Evolutionary conservation across 1,140 invertebrate genomes (phyloP).

Genomic region (Xylocopa sonorina): DNA sequence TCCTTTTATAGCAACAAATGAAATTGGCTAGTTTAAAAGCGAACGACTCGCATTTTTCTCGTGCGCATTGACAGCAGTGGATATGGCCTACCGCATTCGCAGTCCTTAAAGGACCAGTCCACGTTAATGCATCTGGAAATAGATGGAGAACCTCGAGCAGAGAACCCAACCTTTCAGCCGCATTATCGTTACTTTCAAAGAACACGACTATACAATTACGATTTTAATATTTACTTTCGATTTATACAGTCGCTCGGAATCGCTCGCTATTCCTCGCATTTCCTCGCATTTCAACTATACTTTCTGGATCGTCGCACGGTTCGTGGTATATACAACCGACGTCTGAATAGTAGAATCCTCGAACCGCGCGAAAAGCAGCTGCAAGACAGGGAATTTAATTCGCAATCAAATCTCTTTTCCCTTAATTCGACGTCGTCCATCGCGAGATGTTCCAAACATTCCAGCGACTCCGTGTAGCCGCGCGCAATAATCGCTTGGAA

Average conservation of each 20-base stretch:
- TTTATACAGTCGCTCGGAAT: neutral
- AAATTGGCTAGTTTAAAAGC: neutral
- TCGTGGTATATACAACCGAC: no score
- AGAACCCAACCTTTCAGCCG: conserved; percentile 3
- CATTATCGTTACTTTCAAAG: neutral
- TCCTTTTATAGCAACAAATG: no score
- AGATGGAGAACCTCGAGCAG: neutral
- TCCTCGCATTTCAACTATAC: neutral
- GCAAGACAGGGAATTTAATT: no score
- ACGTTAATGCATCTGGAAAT: conserved; percentile 22
- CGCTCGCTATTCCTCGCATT: neutral
- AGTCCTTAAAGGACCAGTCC: conserved; percentile 4
- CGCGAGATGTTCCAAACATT: no score
- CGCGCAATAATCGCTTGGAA: neutral
- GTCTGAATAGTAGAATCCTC: no score
- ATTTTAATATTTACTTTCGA: conserved; percentile 14
- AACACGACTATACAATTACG: conserved; percentile 8
- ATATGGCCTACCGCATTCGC: neutral
- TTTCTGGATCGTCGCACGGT: no score
- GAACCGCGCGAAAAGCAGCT: no score
- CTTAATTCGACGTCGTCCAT: neutral
- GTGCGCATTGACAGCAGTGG: neutral
- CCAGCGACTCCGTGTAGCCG: no score
- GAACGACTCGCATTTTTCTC: neutral
- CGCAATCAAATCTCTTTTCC: neutral